Evolutionary conservation across 2,888 invertebrate genomes (phyloP).

Genomic region (Chaitophorus viminalis): DNA sequence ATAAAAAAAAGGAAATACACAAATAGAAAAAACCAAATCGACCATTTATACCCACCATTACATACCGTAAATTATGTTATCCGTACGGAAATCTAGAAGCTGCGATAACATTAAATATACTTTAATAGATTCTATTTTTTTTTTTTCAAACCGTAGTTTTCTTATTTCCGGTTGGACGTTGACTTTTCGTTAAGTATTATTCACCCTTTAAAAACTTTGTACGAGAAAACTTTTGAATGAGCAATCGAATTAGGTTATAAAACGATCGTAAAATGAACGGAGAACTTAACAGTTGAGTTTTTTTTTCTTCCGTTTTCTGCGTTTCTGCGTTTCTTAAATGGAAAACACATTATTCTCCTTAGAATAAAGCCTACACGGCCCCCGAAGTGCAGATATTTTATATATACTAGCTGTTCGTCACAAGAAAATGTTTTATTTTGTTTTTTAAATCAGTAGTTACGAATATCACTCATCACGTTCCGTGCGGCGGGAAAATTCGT

Average conservation of each 20-base stretch:
- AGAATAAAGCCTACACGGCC: background rate
- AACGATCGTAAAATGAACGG: constrained; percentile 29
- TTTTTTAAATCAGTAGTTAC: background rate
- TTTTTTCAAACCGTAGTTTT: background rate
- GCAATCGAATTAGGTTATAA: constrained; percentile 54
- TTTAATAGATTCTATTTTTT: constrained; percentile 34
- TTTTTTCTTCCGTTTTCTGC: no score
- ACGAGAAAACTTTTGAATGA: constrained; percentile 47
- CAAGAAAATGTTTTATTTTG: background rate
- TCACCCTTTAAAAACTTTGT: constrained; percentile 51
- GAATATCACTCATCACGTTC: background rate
- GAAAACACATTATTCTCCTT: constrained; percentile 22
- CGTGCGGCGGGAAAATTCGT: constrained; percentile 6
- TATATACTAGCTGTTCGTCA: background rate
- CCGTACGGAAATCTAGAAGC: background rate
- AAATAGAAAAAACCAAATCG: background rate
- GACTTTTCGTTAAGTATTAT: constrained; percentile 36
- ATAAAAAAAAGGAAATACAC: no score
- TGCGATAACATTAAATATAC: constrained; percentile 17
- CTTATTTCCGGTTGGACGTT: constrained; percentile 13
- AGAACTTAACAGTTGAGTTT: constrained; percentile 8
- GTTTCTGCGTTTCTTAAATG: background rate
- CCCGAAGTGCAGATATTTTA: background rate
- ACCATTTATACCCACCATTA: background rate
- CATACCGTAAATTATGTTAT: background rate